Conservation (phyloP, 2,113 vertebrate species). For the Edolisoma coerulescens region DNA sequence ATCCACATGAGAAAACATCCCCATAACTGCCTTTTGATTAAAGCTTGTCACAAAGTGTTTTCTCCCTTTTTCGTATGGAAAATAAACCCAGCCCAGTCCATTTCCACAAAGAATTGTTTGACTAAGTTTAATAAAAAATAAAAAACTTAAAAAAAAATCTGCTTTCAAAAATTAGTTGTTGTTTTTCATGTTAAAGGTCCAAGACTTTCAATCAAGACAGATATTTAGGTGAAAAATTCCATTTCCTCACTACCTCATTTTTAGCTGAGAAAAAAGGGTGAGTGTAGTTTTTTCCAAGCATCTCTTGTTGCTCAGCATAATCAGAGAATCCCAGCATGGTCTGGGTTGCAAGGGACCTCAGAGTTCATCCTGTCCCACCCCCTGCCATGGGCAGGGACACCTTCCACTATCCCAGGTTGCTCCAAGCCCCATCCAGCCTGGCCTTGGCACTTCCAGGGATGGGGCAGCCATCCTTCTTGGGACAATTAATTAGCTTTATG, state of each 20-base stretch:
- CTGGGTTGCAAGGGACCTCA: neutral
- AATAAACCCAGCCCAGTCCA: neutral
- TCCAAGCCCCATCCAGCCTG: neutral
- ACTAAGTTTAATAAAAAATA: neutral
- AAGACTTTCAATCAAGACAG: slow-evolving; percentile 1
- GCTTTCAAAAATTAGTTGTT: neutral
- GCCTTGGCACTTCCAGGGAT: neutral
- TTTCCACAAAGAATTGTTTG: neutral
- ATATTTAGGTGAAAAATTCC: slow-evolving; percentile 2
- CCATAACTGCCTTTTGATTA: slow-evolving; percentile 32
- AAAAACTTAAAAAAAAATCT: neutral
- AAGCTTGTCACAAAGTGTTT: neutral
- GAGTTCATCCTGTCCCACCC: rapidly evolving
- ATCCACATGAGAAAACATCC: slow-evolving; percentile 53
- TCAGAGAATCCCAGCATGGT: neutral
- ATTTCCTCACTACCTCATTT: neutral
- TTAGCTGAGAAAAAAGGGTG: neutral
- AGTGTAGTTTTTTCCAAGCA: neutral
- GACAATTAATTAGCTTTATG: neutral
- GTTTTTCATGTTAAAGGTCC: slow-evolving; percentile 22
- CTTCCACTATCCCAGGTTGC: neutral
- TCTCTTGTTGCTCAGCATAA: neutral
- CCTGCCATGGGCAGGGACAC: neutral
- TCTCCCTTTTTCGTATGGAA: neutral
- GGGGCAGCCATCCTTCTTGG: neutral